These are phyloP conservation scores for Podarcis siculus DNA, from an alignment of 2,797 vertebrate species.

Conservation along the genomic window DNA sequence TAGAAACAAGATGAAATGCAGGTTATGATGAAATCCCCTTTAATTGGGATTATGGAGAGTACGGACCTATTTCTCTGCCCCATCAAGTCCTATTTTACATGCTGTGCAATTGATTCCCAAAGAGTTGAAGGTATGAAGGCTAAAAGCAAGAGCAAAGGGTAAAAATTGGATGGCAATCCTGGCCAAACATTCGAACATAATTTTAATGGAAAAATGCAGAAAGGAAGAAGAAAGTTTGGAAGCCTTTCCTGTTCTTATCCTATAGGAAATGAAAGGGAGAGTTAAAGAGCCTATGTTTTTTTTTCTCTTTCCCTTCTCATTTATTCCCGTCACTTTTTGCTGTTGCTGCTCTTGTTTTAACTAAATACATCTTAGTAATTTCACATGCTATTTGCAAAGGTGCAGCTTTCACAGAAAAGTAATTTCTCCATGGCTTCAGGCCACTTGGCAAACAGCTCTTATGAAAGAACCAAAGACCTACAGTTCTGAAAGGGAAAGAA, in stretches of 20 bases:
- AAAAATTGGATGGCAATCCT: not conserved
- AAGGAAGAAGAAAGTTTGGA: not conserved
- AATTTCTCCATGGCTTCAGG: constrained; percentile 23
- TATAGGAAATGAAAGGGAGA: not conserved
- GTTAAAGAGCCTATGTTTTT: not conserved
- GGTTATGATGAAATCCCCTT: constrained; percentile 16
- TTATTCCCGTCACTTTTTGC: not conserved
- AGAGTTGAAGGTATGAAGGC: not conserved
- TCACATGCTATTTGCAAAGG: constrained; percentile 18
- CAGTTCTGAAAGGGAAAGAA: constrained; percentile 2
- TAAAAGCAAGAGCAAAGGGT: not conserved
- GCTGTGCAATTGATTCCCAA: not conserved
- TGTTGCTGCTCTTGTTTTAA: not conserved
- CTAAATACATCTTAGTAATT: constrained; percentile 19
- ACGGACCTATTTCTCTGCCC: not conserved
- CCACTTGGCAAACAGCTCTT: constrained; percentile 12
- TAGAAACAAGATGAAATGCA: constrained; percentile 2
- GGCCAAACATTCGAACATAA: not conserved
- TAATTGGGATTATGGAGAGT: constrained; percentile 1
- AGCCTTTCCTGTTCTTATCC: not conserved
- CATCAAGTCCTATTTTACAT: not conserved
- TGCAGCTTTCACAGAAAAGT: constrained; percentile 25
- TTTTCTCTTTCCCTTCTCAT: not conserved
- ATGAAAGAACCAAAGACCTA: constrained; percentile 8
- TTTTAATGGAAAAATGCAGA: not conserved